Percentiles rank a stretch among this genome's conserved stretches.
phyloP scores from a whole-genome alignment of 1,140 invertebrate species.

The Achatina immaculata region DNA sequence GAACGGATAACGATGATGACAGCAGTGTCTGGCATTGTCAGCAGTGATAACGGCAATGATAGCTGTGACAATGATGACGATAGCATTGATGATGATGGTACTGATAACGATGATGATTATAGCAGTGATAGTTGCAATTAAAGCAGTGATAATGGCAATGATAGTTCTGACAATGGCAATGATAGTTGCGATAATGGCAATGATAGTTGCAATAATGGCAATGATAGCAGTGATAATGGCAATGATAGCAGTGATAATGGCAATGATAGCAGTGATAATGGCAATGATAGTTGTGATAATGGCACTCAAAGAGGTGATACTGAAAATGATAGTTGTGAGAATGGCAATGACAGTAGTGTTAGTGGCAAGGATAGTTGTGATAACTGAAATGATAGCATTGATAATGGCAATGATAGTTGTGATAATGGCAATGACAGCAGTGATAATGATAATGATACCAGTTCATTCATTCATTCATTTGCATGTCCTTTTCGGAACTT shows the following conservation, averaged over 20 bases:
- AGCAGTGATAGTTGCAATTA: neutral
- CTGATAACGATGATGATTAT: neutral
- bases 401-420: too few relatives aligned
- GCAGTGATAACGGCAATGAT: neutral
- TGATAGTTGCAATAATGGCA: neutral
- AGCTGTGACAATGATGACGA: neutral
- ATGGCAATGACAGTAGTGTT: too few relatives aligned
- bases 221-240: neutral
- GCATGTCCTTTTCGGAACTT: too few relatives aligned
- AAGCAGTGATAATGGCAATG: neutral
- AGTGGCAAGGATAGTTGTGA: too few relatives aligned
- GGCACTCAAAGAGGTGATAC: neutral
- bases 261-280: neutral
- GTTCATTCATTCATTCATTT: too few relatives aligned
- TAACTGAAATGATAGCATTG: too few relatives aligned
- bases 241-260: neutral
- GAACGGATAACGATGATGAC: too few relatives aligned
- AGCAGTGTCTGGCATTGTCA: neutral
- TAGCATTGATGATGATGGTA: neutral
- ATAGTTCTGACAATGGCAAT: neutral
- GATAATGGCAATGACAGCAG: too few relatives aligned
- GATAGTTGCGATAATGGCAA: neutral
- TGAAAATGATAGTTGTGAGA: neutral
- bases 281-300: neutral
- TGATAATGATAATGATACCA: too few relatives aligned